phyloP scores from a whole-genome alignment of 1,140 invertebrate species.

The Drosophila ambigua region DNA sequence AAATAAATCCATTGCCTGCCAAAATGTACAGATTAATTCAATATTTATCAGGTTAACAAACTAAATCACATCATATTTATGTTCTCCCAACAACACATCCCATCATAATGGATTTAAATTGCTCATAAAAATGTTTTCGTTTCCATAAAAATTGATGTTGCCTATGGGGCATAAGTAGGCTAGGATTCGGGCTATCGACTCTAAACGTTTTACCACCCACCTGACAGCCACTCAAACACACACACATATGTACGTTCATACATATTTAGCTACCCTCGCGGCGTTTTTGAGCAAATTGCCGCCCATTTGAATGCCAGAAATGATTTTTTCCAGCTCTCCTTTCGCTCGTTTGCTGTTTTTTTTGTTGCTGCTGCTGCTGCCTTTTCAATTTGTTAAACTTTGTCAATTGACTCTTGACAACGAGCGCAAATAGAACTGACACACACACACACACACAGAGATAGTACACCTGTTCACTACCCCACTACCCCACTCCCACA shows the following conservation, averaged over 20 bases:
- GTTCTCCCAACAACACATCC: too few relatives aligned
- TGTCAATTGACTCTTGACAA: conserved; percentile 80
- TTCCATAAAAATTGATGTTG: conserved; percentile 7
- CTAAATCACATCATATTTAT: too few relatives aligned
- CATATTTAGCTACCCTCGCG: conserved; percentile 32
- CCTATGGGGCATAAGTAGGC: conserved; percentile 30
- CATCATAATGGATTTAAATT: too few relatives aligned
- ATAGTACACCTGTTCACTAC: background rate
- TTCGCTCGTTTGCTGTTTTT: background rate
- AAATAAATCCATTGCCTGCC: too few relatives aligned
- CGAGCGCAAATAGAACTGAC: conserved; percentile 55
- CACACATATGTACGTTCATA: conserved; percentile 4
- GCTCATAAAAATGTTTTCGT: conserved; percentile 5
- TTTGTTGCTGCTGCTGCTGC: conserved; percentile 5
- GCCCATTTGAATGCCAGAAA: conserved; percentile 51
- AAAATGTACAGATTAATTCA: too few relatives aligned
- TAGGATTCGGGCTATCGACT: conserved; percentile 34
- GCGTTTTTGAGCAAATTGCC: conserved; percentile 72
- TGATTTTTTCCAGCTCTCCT: conserved; percentile 22
- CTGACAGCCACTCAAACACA: background rate
- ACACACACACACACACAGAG: background rate
- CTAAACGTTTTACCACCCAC: conserved; percentile 38
- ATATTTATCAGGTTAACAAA: too few relatives aligned
- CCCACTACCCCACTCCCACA: background rate
- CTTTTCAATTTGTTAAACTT: conserved; percentile 66